Base-by-base conservation (phyloP, 2,113 vertebrate genomes). In the Pelodiscus sinensis region DNA sequence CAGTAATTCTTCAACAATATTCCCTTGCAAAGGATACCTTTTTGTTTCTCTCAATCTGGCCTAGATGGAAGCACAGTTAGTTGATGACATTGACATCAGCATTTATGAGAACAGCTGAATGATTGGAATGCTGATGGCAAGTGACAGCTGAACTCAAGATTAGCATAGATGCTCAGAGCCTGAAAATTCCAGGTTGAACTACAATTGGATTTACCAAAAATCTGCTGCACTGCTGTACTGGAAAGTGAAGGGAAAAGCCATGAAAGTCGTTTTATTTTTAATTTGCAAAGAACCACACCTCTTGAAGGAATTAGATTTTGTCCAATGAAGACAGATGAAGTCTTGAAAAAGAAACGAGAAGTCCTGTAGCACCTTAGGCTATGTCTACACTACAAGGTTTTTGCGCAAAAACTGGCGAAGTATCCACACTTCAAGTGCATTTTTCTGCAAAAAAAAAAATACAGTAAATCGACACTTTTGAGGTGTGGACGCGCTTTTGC, bases 31-130 rank as follows among this genome's bases (percentile, higher is more conserved):
- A 50, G 27, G 35, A 8, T 24, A 31, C 19, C 58, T 78, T 91
- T 88, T 91, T 80, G 44, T 25, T 90, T 94, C 38, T 87, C 84
- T 90, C 38, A 25, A 88, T 62, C 57, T 73, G 55, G 82, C 21
- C 50, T 88, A 25, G 38, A 35, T 79, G 24, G 79, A 60, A 88
- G 57, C 19, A 24, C 21, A 86, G 35, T 31, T 18, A 81, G 84
- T 83, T 85, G 85, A 55, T 86, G 86, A 90, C 56, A 71, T 29
- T 0, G 1, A 55, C 54, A 81, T 58, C 50, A 79, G 60, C 18
- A 18, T 50, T 3, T 11, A 57, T 2, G 1, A 73, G 55, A 78
- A 6, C 50, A 92, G 86, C 55, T 82, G 62, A 84, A 18, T 81
- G 35, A 38, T 31, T 71, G 44, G 54, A 44, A 18, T 1, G 2